phyloP scores from a whole-genome alignment of 2,797 vertebrate species.

The Sphaeramia orbicularis region DNA sequence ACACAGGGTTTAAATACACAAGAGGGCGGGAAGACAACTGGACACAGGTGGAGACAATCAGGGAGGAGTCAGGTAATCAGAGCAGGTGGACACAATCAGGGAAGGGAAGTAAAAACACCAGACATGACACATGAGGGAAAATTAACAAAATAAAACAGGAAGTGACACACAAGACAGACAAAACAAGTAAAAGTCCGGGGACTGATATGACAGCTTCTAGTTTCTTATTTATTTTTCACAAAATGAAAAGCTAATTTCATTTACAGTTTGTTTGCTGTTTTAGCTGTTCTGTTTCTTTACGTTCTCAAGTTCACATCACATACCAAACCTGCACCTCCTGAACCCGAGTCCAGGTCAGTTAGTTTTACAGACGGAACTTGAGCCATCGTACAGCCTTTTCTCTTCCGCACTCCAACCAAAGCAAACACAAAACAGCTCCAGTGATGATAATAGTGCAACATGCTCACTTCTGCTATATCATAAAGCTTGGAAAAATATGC shows the following conservation, averaged over 20 bases:
- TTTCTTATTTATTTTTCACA: conserved; percentile 11
- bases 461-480: not conserved
- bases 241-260: conserved; percentile 22
- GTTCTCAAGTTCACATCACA: conserved; percentile 6
- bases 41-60: too few relatives aligned
- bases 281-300: not conserved
- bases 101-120: too few relatives aligned
- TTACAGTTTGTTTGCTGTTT: conserved; percentile 48
- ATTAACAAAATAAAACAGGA: too few relatives aligned
- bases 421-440: conserved; percentile 22
- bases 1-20: too few relatives aligned
- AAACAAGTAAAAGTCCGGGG: too few relatives aligned
- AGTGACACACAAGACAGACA: too few relatives aligned
- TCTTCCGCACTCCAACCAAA: conserved; percentile 29
- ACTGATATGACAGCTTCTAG: too few relatives aligned
- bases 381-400: conserved; percentile 1
- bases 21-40: too few relatives aligned
- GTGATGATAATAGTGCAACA: not conserved
- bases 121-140: too few relatives aligned
- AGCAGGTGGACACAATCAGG: too few relatives aligned
- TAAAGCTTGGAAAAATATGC: conserved; percentile 17
- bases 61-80: too few relatives aligned
- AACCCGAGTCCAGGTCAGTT: not conserved
- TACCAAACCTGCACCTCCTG: not conserved
- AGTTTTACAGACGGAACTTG: conserved; percentile 18